Base-by-base conservation (phyloP, 2,797 vertebrate genomes). In the Mus minutoides region DNA sequence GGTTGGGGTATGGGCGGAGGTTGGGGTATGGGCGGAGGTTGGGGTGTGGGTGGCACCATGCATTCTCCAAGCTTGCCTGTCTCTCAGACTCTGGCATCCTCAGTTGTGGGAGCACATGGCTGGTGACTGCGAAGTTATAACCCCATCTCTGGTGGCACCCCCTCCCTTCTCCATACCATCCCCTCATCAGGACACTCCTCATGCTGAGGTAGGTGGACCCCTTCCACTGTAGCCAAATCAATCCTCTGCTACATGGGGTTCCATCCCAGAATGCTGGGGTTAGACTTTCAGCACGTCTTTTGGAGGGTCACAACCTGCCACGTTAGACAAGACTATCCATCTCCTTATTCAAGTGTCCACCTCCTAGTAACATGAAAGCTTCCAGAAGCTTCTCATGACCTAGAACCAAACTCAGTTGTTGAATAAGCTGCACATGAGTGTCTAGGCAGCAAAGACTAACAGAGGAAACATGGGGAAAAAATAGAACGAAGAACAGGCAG, bases 401-500 rank as follows among this genome's bases (percentile, higher is more conserved):
- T 37, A 12, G 75, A 89, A 71, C 10, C 85, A 90, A 77, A 78
- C n/a, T n/a, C 71, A 67, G 60, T 88, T 94, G 19, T 60, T 82
- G 34, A 46, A n/a, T 34, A 77, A 49, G 79, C 67, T 86, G 21
- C 58, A 17, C 60, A 9, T 40, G 11, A 49, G 8, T 77, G 21
- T 94, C n/a, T 92, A 91, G 56, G 71, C 14, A 87, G 78, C 17
- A 84, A 82, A 95, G 26, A 60, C 60, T 56, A 40, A 40, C 26
- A 73, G 82, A 92, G 31, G 31, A 88, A 37, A 43, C 13, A 34
- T 14, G 10, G 26, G 10, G 31, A 22, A 29, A 52, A 86, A 88
- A 67, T 29, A 75, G 52, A 54, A 43, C 31, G 76, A 76, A 77
- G 79, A 67, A 85, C 85, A 62, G 24, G 21, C 29, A 10, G 56